A percentile compares a stretch with the other conserved stretches of the same genome.
Evolutionary conservation across 2,797 vertebrate species (phyloP).

Genomic region (Protosalanx chinensis): DNA sequence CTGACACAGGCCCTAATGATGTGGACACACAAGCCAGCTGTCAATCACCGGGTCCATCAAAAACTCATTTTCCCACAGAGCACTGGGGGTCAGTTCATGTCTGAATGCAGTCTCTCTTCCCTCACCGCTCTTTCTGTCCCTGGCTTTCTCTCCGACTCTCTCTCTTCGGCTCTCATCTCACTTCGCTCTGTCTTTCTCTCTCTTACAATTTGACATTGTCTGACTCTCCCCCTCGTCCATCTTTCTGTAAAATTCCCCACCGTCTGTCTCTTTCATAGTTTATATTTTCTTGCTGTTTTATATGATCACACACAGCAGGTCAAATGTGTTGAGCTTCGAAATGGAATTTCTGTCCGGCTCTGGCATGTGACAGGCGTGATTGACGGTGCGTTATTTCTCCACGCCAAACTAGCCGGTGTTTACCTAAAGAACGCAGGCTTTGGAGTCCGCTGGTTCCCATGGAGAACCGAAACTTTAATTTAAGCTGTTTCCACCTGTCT

Average conservation of each 20-base stretch:
- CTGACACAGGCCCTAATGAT: slow-evolving; percentile 41
- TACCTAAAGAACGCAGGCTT: neutral
- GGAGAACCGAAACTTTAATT: neutral
- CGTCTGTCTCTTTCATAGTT: too few relatives aligned
- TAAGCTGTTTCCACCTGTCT: neutral
- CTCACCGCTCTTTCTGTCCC: neutral
- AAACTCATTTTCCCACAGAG: slow-evolving; percentile 44
- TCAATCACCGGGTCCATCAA: slow-evolving; percentile 41
- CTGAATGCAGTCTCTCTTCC: slow-evolving; percentile 15
- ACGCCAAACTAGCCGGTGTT: neutral
- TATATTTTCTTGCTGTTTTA: too few relatives aligned
- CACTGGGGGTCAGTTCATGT: slow-evolving; percentile 31
- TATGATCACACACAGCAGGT: too few relatives aligned
- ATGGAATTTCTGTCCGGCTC: neutral
- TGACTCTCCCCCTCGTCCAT: neutral
- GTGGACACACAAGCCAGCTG: slow-evolving; percentile 31
- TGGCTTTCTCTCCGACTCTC: neutral
- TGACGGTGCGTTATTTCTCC: neutral
- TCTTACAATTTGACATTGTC: neutral
- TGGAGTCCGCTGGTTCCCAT: too few relatives aligned
- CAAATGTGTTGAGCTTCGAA: neutral
- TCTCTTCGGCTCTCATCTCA: neutral
- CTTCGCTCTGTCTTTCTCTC: neutral
- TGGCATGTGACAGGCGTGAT: neutral
- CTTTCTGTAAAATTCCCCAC: too few relatives aligned